Conservation (phyloP, 1,140 invertebrate species). For the Eriosoma lanigerum region DNA sequence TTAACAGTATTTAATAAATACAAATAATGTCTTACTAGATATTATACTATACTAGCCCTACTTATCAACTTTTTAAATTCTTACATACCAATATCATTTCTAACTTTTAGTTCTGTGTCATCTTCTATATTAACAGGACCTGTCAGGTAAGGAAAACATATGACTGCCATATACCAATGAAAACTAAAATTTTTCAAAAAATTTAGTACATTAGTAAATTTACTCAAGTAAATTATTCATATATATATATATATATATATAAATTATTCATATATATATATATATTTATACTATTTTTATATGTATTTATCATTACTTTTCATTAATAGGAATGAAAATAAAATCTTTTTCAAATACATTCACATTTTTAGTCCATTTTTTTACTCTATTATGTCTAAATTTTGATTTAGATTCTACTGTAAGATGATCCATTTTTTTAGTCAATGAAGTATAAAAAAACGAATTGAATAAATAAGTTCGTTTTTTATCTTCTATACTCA, state of each 20-base stretch:
- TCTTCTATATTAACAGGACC: not conserved
- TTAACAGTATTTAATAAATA: too few relatives aligned
- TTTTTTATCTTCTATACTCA: slow-evolving; percentile 71
- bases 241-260: too few relatives aligned
- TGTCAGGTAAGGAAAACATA: slow-evolving; percentile 85
- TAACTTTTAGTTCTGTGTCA: not conserved
- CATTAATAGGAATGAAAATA: slow-evolving; percentile 95
- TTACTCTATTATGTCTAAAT: slow-evolving; percentile 81
- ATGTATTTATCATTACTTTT: slow-evolving; percentile 70
- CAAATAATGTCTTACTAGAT: too few relatives aligned
- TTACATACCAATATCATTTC: not conserved
- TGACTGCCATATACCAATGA: slow-evolving; percentile 97
- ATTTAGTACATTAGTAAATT: not conserved
- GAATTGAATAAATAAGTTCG: slow-evolving; percentile 92
- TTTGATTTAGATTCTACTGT: slow-evolving; percentile 69
- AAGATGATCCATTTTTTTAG: slow-evolving; percentile 60
- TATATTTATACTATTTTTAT: too few relatives aligned
- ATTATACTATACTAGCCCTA: too few relatives aligned
- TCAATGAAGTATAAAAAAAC: slow-evolving; percentile 96
- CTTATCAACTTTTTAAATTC: too few relatives aligned
- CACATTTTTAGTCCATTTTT: slow-evolving; percentile 94
- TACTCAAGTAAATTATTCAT: too few relatives aligned
- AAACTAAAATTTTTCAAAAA: slow-evolving; percentile 60
- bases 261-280: too few relatives aligned
- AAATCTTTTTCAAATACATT: slow-evolving; percentile 97